phyloP scores from a whole-genome alignment of 2,113 vertebrate species.

The Erinaceus europaeus region DNA sequence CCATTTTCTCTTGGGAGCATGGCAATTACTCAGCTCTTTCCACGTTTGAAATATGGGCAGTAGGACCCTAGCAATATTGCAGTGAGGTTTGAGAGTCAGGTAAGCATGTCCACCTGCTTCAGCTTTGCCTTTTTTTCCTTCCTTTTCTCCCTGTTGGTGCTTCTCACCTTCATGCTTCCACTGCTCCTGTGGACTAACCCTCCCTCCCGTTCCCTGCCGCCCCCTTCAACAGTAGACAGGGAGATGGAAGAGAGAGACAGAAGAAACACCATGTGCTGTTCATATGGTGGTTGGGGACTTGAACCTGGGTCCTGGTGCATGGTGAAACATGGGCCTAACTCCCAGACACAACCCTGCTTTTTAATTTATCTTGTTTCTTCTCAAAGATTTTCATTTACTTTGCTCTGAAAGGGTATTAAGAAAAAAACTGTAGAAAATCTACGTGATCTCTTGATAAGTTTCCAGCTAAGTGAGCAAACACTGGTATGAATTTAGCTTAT shows the following conservation, averaged over 20 bases:
- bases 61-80: background rate
- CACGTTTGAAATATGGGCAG: background rate
- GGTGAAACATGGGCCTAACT: no score
- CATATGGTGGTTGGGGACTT: no score
- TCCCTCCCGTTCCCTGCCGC: no score
- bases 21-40: background rate
- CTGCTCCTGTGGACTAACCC: no score
- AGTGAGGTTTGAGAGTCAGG: background rate
- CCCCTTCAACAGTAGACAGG: no score
- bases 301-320: no score
- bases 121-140: background rate
- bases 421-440: conserved; percentile 24
- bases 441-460: conserved; percentile 48
- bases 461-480: conserved; percentile 50
- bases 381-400: conserved; percentile 8
- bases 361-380: no score
- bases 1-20: background rate
- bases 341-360: no score
- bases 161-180: no score
- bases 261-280: no score
- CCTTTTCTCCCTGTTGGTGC: no score
- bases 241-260: no score
- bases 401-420: background rate
- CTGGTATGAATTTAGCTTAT: conserved; percentile 51
- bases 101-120: background rate